Conservation (phyloP, 2,113 vertebrate genomes). For the Rhinopomastus cyanomelas region DNA sequence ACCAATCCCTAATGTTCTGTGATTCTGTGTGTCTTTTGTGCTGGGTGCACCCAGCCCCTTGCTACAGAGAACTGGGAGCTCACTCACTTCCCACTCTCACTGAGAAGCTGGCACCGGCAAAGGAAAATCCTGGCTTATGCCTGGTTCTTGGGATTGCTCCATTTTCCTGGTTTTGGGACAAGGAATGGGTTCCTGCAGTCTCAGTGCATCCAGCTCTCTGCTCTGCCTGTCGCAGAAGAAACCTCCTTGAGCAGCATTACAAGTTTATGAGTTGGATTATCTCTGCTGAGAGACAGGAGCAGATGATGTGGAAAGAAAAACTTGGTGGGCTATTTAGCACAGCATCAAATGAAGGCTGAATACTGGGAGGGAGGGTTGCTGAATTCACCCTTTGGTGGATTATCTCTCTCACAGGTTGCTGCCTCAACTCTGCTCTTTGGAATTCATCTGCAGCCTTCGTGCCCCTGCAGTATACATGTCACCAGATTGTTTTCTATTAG, state of each 20-base stretch:
- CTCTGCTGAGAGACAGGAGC: background rate
- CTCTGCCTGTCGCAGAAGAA: rapidly evolving
- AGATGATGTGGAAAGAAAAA: background rate
- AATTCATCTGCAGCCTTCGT: background rate
- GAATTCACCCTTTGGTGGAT: background rate
- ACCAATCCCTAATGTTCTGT: too few species aligned
- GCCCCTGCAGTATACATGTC: rapidly evolving
- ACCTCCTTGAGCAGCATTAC: background rate
- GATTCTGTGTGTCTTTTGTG: background rate
- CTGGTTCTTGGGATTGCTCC: rapidly evolving
- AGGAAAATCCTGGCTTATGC: background rate
- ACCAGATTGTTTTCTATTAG: background rate
- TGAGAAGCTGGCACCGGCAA: background rate
- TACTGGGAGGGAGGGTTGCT: background rate
- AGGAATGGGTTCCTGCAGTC: background rate
- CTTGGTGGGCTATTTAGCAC: background rate
- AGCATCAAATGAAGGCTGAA: background rate
- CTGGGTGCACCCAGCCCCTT: background rate
- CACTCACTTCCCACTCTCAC: rapidly evolving
- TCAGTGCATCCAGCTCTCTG: rapidly evolving
- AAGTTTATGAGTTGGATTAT: rapidly evolving
- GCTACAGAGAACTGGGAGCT: rapidly evolving
- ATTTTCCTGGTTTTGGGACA: background rate
- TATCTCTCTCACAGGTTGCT: background rate
- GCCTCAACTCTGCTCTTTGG: background rate